Base-by-base conservation (phyloP, 2,797 vertebrate genomes). In the Tympanoctomys barrerae region DNA sequence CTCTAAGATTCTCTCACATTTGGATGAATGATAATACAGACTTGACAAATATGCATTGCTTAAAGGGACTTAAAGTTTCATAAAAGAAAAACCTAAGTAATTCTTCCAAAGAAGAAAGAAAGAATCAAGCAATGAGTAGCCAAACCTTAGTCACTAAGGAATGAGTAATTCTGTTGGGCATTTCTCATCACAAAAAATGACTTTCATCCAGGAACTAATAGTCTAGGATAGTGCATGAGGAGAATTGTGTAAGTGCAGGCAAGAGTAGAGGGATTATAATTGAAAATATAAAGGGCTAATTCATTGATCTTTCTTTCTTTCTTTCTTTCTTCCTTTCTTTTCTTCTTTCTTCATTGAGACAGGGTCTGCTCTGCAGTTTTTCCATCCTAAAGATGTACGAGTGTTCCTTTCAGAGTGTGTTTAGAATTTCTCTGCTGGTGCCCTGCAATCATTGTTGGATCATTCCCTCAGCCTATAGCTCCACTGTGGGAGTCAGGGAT, bases 141-240 rank as follows among this genome's bases (percentile, higher is more conserved):
- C 85, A 93, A 94, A 31, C 8, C 68, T 92, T 70, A 80, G 42
- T 93, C 89, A 89, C n/a, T 21, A 36, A 91, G 22, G 33, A 57
- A 83, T 95, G 75, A 96, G 54, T 36, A 86, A 71, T 61, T 82
- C 46, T 90, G 14, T 46, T 33, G 7, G 64, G 49, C 42, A 54
- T 83, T 81, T 81, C 33, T 42, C 49, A n/a, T 80, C 62, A 88
- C 9, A 75, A 3, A 36, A 83, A 92, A 66, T 62, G 21, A 82
- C 81, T 94, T 77, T 91, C 59, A 82, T 68, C 21, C 54, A 89
- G 49, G 18, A 28, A 66, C 26, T 78, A 75, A 81, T 42, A 39
- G 9, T 79, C 39, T 91, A n/a, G 54, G 80, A 39, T 46, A 89
- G 84, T 52, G 21, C 28, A 84, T 22, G 54, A 89, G 61, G 46